Evolutionary conservation across 2,113 vertebrate genomes (phyloP).

Genomic region (Rhagologus leucostigma): DNA sequence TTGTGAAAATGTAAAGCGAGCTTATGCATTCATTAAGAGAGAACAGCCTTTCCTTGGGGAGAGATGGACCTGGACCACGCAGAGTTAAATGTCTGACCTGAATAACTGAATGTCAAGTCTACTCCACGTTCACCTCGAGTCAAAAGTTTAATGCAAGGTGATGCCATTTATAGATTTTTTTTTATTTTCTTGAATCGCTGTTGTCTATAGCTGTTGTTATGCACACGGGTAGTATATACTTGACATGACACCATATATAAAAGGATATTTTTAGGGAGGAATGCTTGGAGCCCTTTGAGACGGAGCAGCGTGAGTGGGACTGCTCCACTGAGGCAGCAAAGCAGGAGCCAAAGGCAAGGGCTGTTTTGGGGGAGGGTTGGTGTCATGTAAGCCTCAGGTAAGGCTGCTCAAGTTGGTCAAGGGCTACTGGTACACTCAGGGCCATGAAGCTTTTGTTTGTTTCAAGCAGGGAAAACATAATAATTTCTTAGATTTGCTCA

Average conservation of each 20-base stretch:
- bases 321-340: not conserved
- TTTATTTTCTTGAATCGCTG: constrained; percentile 3
- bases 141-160: constrained; percentile 56
- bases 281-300: not conserved
- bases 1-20: constrained; percentile 53
- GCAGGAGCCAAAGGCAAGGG: not conserved
- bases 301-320: not conserved
- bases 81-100: constrained; percentile 61
- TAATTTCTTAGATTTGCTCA: not conserved
- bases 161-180: constrained; percentile 53
- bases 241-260: not conserved
- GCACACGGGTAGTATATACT: not conserved
- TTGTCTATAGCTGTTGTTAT: not conserved
- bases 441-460: not conserved
- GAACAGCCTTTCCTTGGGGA: constrained; percentile 62
- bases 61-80: not conserved
- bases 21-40: constrained; percentile 64
- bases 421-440: not conserved
- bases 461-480: not conserved
- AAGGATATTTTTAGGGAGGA: not conserved
- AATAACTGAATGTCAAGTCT: constrained; percentile 65
- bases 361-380: not conserved
- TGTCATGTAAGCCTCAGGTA: fast-evolving
- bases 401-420: not conserved
- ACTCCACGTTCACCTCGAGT: constrained; percentile 10